phyloP scores from a whole-genome alignment of 2,797 vertebrate genomes.

The Chelonia mydas region DNA sequence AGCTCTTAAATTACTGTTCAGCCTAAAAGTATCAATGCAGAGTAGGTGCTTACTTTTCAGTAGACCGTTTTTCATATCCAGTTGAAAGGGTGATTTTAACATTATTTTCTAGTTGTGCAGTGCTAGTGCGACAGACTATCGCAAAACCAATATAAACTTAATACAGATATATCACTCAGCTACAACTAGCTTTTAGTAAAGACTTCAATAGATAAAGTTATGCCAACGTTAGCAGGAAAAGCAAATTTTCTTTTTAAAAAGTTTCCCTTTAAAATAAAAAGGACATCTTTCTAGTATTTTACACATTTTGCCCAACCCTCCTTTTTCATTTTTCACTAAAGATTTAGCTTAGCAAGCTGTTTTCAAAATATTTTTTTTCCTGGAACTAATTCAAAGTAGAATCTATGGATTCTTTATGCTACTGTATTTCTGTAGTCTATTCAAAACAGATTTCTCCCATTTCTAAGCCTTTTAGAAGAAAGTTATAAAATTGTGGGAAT shows the following conservation, averaged over 20 bases:
- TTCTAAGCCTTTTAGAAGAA: neutral
- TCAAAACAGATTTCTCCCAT: neutral
- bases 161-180: neutral
- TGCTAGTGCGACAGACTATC: neutral
- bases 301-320: neutral
- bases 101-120: neutral
- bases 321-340: neutral
- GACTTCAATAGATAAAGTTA: neutral
- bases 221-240: neutral
- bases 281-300: neutral
- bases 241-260: neutral
- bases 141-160: no score
- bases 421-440: neutral
- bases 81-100: neutral
- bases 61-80: neutral
- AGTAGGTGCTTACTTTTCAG: rapidly evolving
- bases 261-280: neutral
- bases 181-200: neutral
- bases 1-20: slow-evolving; percentile 14
- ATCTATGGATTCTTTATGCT: neutral
- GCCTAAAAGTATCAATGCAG: neutral
- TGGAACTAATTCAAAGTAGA: neutral
- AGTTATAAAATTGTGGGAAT: neutral
- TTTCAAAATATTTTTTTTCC: neutral
- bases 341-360: neutral